These are phyloP conservation scores for Tribolium castaneum DNA, from an alignment of 1,140 invertebrate genomes.

Conservation along the genomic window DNA sequence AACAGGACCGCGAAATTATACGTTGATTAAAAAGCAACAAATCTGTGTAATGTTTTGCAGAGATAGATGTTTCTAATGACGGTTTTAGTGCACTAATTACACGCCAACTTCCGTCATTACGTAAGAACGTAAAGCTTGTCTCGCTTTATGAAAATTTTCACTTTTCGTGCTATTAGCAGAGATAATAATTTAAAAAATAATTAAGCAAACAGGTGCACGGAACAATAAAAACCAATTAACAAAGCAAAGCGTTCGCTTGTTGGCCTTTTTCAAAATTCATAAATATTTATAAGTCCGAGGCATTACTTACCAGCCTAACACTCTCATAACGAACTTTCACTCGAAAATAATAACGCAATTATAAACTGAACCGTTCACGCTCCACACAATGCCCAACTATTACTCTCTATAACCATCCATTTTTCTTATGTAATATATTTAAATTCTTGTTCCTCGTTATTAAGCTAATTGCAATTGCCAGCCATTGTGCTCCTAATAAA, in stretches of 20 bases:
- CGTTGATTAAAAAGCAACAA: too few relatives aligned
- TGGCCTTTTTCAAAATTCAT: conserved; percentile 26
- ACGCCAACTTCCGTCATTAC: conserved; percentile 14
- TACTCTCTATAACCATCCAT: conserved; percentile 41
- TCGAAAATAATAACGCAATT: conserved; percentile 42
- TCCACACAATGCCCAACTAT: conserved; percentile 35
- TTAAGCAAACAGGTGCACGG: conserved; percentile 26
- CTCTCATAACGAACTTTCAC: conserved; percentile 40
- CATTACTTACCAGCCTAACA: conserved; percentile 8
- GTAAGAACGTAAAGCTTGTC: background rate
- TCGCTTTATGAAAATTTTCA: background rate
- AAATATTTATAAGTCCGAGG: conserved; percentile 7
- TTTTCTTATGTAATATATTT: conserved; percentile 40
- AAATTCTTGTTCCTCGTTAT: conserved; percentile 39
- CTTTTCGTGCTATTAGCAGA: background rate
- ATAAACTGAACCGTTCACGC: conserved; percentile 37
- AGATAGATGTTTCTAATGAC: background rate
- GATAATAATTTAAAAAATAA: conserved; percentile 14
- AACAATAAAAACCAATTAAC: conserved; percentile 32
- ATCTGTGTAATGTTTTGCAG: background rate
- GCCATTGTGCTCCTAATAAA: conserved; percentile 29
- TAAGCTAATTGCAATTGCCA: conserved; percentile 7
- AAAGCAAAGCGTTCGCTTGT: conserved; percentile 27
- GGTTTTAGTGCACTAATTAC: conserved; percentile 18
- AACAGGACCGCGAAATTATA: too few relatives aligned